phyloP scores from a whole-genome alignment of 2,797 vertebrate genomes.

The Galago senegalensis region DNA sequence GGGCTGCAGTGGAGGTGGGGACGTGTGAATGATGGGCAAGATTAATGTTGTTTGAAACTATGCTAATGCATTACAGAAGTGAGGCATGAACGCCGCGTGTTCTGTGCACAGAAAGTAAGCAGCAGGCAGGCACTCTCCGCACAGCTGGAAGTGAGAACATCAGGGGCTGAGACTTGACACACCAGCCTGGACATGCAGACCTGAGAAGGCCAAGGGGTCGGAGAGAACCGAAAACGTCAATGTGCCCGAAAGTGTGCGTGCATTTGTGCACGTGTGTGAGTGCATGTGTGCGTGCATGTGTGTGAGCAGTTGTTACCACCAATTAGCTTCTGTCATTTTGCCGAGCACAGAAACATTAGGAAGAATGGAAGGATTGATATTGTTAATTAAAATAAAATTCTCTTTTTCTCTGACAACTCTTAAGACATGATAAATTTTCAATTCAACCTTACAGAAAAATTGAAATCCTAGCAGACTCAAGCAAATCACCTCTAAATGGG shows the following conservation, averaged over 20 bases:
- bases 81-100: not conserved
- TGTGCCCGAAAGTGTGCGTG: not conserved
- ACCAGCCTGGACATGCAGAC: fast-evolving
- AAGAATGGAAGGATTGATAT: not conserved
- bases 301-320: not conserved
- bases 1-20: not conserved
- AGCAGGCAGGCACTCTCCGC: not conserved
- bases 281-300: no score
- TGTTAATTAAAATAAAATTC: not conserved
- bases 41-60: not conserved
- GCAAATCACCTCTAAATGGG: not conserved
- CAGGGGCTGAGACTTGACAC: not conserved
- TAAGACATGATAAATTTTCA: not conserved
- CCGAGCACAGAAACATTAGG: not conserved
- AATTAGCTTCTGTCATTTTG: no score
- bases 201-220: not conserved
- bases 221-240: not conserved
- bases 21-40: not conserved
- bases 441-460: not conserved
- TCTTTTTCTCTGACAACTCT: not conserved
- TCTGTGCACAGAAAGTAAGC: constrained; percentile 10
- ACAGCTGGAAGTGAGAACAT: not conserved
- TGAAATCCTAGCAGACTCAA: not conserved
- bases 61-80: not conserved
- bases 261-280: not conserved